Base-by-base conservation (phyloP, 2,797 vertebrate genomes). In the Hippopotamyrus pictus region DNA sequence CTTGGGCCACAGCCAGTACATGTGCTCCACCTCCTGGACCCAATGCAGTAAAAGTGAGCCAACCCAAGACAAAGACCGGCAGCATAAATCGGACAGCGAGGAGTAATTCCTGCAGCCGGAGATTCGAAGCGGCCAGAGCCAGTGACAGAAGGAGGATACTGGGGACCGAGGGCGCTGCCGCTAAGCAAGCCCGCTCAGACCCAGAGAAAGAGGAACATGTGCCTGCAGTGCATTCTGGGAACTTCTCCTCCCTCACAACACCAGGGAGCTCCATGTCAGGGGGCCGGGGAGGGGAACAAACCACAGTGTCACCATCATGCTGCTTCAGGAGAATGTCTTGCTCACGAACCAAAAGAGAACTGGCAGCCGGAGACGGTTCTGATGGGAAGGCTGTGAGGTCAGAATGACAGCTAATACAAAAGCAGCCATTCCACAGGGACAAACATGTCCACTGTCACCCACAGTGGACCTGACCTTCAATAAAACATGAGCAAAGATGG, bases 11-110 rank as follows among this genome's bases (percentile, higher is more conserved):
- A 92, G 25, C 29, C 91, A 95, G 79, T 95, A 95, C 92, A 94
- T 96, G 86, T 94, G 94, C 53, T 97, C 96, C 0, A 95, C 96
- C 0, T 95, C 96, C 83, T 97, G 96, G 96, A 95, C 93, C 0
- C 91, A 94, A 3, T 90, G 93, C 0, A 41, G 53, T 29, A 93
- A 95, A 90, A 95, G 91, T 0, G 94, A 96, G 84, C 93, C 94
- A 51, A 92, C 92, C 29, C 92, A 92, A 0, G 96, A 96, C 5
- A 95, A 95, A 92, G 95, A 95, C 88, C 92, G 92, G 46, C 93
- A 93, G 14, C 91, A 94, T 0, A 94, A 95, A 29, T 90, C 94
- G 0, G 87, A 91, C 57, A 91, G 89, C 3, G 91, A 92, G 11
- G 94, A 96, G 57, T 89, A 93, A 0, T 92, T 94, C 91, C 92